Percentiles rank a stretch among this genome's conserved stretches.
These are phyloP conservation scores for Rousettus madagascariensis DNA, from an alignment of 2,797 vertebrate genomes.

Conservation along the genomic window DNA sequence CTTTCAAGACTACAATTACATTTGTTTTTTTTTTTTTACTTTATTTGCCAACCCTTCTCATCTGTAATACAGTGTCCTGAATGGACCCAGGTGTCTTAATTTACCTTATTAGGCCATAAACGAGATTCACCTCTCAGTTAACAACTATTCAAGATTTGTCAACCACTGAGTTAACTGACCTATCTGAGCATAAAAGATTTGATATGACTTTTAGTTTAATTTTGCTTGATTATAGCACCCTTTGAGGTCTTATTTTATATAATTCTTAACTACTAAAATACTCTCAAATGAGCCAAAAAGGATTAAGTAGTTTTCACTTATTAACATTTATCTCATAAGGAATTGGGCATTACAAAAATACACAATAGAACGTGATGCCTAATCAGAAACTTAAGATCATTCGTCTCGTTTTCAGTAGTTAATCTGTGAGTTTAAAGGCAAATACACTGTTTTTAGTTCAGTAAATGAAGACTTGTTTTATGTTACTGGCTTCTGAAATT, in stretches of 20 bases:
- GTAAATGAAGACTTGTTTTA: neutral
- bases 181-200: neutral
- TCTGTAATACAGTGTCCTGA: neutral
- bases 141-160: neutral
- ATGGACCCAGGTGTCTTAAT: neutral
- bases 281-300: neutral
- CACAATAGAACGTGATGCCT: neutral
- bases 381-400: neutral
- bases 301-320: neutral
- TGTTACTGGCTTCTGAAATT: neutral
- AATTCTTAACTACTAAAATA: neutral
- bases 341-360: constrained; percentile 15
- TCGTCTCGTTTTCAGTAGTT: constrained; percentile 4
- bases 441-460: neutral
- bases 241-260: neutral
- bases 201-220: neutral
- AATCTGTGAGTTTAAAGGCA: neutral
- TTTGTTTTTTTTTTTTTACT: neutral
- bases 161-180: neutral
- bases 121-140: neutral
- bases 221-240: neutral
- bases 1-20: neutral
- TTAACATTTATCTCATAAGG: neutral
- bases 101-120: neutral
- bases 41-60: neutral